Conservation (phyloP, 2,113 vertebrate genomes). For the Marmota monax region DNA sequence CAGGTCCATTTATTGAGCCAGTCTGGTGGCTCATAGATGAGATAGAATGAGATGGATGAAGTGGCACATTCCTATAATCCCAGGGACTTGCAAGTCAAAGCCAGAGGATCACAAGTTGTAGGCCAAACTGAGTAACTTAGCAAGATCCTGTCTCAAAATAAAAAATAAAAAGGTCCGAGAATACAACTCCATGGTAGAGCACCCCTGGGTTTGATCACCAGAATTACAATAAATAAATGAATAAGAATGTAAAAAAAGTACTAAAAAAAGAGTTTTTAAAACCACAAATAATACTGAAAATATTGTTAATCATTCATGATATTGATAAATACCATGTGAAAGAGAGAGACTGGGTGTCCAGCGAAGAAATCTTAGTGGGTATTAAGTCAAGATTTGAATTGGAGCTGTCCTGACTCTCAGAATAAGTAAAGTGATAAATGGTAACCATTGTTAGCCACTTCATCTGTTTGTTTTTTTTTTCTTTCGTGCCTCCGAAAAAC, state of each 20-base stretch:
- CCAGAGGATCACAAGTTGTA: background rate
- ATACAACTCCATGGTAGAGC: background rate
- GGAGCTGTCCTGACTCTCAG: background rate
- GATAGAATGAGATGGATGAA: background rate
- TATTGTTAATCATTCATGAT: background rate
- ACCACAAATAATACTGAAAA: background rate
- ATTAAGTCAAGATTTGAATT: background rate
- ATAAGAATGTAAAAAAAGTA: background rate
- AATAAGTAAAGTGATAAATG: conserved; percentile 8
- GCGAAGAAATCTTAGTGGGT: background rate
- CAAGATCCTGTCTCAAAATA: background rate
- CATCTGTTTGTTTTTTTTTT: background rate
- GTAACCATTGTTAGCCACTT: background rate
- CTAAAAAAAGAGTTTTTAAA: background rate
- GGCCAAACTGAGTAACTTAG: background rate
- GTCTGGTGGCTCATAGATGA: background rate
- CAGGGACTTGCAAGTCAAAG: background rate
- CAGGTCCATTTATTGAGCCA: background rate
- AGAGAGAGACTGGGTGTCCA: background rate
- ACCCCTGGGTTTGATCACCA: background rate
- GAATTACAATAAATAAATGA: background rate
- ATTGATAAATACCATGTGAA: background rate
- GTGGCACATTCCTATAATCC: background rate
- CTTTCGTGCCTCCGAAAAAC: background rate
- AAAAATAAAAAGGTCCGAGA: background rate